Evolutionary conservation across 2,888 invertebrate genomes (phyloP).

Genomic region (Folsomia candida): DNA sequence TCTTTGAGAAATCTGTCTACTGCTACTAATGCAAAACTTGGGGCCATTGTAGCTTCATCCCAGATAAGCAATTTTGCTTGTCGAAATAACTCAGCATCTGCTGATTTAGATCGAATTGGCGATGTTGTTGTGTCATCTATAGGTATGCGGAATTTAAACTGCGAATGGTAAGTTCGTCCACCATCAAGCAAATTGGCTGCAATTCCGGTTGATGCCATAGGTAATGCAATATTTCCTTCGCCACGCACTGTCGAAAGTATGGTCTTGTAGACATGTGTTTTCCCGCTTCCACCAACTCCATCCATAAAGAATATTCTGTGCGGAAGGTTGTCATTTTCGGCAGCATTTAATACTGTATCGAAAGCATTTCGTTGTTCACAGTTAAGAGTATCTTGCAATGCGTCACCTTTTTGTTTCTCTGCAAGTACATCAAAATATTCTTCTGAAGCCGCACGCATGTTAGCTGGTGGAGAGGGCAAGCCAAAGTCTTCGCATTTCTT

Average conservation of each 20-base stretch:
- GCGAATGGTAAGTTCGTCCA: conserved; percentile 54
- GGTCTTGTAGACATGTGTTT: conserved; percentile 53
- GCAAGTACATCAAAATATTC: not conserved
- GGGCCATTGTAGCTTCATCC: conserved; percentile 25
- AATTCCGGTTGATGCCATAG: conserved; percentile 53
- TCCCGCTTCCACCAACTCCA: conserved; percentile 55
- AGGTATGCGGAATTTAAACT: conserved; percentile 51
- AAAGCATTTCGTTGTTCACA: conserved; percentile 12
- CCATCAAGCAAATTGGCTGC: conserved; percentile 52
- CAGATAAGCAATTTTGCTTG: conserved; percentile 19
- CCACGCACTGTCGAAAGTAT: conserved; percentile 39
- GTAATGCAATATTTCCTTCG: conserved; percentile 27
- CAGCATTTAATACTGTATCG: conserved; percentile 8
- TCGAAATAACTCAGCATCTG: not conserved
- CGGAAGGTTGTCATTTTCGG: not conserved
- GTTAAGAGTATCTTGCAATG: conserved; percentile 12
- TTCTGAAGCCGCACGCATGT: too few species aligned
- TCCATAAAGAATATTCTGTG: conserved; percentile 52
- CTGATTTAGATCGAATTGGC: conserved; percentile 3
- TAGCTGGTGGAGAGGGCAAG: conserved; percentile 2
- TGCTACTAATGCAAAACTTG: conserved; percentile 13
- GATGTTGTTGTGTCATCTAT: conserved; percentile 11
- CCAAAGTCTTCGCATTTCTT: conserved; percentile 1
- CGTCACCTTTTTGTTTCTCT: not conserved
- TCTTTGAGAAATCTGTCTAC: conserved; percentile 26